These are phyloP conservation scores for Quiscalus mexicanus DNA, from an alignment of 2,113 vertebrate species.

Conservation along the genomic window DNA sequence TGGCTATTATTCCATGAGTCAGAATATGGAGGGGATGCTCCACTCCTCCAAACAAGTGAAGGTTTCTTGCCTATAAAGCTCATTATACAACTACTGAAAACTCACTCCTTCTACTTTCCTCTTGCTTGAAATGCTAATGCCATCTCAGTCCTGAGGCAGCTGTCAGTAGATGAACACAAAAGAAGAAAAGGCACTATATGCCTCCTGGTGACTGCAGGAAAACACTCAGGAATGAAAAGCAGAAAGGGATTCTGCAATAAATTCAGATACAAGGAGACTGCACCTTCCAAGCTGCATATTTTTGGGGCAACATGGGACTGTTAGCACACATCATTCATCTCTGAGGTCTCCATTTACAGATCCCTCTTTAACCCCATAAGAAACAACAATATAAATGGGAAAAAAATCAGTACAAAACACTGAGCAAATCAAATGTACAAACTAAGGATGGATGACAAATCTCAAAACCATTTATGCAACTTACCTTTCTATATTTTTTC, in stretches of 20 bases:
- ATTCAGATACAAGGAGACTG: background rate
- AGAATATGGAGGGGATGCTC: background rate
- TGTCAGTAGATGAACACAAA: conserved; percentile 1
- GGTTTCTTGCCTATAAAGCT: background rate
- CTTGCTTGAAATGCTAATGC: conserved; percentile 8
- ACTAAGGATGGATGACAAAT: background rate
- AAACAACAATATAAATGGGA: background rate
- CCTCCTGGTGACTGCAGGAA: background rate
- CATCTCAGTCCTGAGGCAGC: background rate
- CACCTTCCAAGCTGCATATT: background rate
- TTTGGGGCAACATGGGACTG: background rate
- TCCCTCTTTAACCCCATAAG: background rate
- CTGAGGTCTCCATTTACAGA: background rate
- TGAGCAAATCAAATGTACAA: background rate
- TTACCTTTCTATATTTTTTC: background rate
- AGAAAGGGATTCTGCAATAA: background rate
- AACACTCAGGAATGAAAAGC: background rate
- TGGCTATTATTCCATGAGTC: background rate
- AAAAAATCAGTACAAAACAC: background rate
- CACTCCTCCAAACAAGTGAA: background rate
- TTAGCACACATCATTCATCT: background rate
- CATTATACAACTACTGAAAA: background rate
- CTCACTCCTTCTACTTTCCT: background rate
- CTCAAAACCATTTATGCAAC: background rate
- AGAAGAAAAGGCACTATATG: background rate